Evolutionary conservation across 2,888 invertebrate genomes (phyloP).

Genomic region (Synergus laeviventris): DNA sequence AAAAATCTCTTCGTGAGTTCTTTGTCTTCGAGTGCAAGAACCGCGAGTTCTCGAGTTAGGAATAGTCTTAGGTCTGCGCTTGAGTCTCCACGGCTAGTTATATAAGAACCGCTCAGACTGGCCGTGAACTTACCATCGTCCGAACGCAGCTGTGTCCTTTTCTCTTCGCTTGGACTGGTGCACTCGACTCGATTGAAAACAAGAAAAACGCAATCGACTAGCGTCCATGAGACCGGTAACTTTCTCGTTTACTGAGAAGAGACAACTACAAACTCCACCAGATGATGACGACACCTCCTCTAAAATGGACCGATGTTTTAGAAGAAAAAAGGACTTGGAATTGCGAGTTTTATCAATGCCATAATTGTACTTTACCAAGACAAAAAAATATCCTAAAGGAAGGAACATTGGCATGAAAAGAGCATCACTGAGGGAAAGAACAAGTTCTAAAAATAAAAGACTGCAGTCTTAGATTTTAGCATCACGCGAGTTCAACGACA

Average conservation of each 20-base stretch:
- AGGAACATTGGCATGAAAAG: background rate
- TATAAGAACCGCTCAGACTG: constrained; percentile 68
- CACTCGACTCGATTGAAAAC: constrained; percentile 47
- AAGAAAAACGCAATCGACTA: constrained; percentile 53
- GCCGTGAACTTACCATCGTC: constrained; percentile 74
- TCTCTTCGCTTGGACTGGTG: constrained; percentile 53
- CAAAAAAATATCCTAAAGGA: background rate
- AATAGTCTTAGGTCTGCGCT: constrained; percentile 52
- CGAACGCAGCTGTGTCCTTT: constrained; percentile 63
- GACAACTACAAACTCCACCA: constrained; percentile 1
- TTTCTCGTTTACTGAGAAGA: constrained; percentile 49
- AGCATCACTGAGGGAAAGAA: background rate
- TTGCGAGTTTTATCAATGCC: background rate
- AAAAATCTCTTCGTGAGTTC: constrained; percentile 27
- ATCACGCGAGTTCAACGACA: background rate
- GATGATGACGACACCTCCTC: background rate
- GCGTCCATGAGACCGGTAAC: constrained; percentile 46
- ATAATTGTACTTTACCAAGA: background rate
- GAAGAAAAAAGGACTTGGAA: background rate
- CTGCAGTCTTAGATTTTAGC: background rate
- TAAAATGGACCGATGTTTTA: background rate
- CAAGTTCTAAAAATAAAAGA: background rate
- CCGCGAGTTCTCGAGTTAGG: constrained; percentile 54
- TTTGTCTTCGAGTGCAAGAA: constrained; percentile 54
- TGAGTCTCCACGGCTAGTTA: constrained; percentile 50